Conservation (phyloP, 2,797 vertebrate species). For the Sebastolobus alascanus region DNA sequence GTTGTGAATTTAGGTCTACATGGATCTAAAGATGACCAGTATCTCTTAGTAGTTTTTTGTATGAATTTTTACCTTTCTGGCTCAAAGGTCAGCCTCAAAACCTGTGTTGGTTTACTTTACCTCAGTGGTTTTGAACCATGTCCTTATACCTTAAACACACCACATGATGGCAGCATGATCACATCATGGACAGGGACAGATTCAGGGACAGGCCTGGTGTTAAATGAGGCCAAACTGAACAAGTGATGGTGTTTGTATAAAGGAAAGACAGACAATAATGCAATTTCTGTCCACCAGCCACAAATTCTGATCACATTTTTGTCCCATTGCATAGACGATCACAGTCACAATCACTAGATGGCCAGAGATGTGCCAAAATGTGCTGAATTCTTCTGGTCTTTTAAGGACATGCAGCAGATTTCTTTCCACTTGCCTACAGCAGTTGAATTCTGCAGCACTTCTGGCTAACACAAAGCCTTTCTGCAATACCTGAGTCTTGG, state of each 20-base stretch:
- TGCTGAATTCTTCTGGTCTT: neutral
- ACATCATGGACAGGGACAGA: too few relatives aligned
- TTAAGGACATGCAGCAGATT: neutral
- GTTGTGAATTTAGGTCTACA: neutral
- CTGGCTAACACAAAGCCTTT: neutral
- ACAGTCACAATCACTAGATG: neutral
- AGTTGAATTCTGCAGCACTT: neutral
- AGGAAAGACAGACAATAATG: too few relatives aligned
- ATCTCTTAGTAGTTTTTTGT: neutral
- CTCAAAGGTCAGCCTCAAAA: neutral
- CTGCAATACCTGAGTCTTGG: neutral
- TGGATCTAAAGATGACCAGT: neutral
- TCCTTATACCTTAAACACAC: neutral
- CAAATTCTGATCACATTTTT: neutral
- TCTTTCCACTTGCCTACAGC: neutral
- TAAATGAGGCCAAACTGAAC: neutral
- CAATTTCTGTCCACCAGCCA: neutral
- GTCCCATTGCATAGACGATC: neutral
- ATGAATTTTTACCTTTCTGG: neutral
- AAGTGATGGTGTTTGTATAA: neutral
- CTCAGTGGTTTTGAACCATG: neutral
- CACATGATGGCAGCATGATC: conserved; percentile 55
- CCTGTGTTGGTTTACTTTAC: neutral
- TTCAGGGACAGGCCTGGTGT: neutral
- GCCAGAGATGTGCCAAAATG: neutral